Conservation (phyloP, 2,888 invertebrate species). For the Podotricha telesiphe region DNA sequence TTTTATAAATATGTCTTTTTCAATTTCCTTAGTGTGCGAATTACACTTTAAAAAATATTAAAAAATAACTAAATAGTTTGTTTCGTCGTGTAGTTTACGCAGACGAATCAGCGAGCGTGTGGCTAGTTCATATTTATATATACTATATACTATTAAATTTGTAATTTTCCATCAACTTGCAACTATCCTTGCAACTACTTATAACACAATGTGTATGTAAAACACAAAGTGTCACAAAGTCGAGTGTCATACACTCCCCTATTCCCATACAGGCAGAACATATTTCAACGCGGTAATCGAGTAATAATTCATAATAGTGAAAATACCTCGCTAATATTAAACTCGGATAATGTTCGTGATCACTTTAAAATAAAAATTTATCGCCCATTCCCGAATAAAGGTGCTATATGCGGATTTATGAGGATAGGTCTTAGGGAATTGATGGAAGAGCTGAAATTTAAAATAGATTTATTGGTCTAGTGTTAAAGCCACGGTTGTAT, state of each 20-base stretch:
- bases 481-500: neutral
- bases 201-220: slow-evolving; percentile 1
- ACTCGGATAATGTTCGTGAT: slow-evolving; percentile 64
- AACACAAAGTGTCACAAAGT: slow-evolving; percentile 14
- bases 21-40: no score
- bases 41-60: no score
- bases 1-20: no score
- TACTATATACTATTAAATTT: neutral
- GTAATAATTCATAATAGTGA: slow-evolving; percentile 62
- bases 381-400: slow-evolving; percentile 47
- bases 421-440: slow-evolving; percentile 41
- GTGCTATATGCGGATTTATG: slow-evolving; percentile 43
- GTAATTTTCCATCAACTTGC: neutral
- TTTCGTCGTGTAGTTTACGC: no score
- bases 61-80: no score
- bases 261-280: slow-evolving; percentile 47
- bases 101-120: no score
- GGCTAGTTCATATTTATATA: neutral
- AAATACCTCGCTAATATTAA: slow-evolving; percentile 65
- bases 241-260: slow-evolving; percentile 51
- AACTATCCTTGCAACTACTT: neutral
- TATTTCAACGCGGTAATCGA: slow-evolving; percentile 63
- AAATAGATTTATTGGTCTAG: slow-evolving; percentile 31
- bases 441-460: slow-evolving; percentile 41
- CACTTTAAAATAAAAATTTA: slow-evolving; percentile 67